Evolutionary conservation across 2,113 vertebrate species (phyloP).

Genomic region (Ia io): DNA sequence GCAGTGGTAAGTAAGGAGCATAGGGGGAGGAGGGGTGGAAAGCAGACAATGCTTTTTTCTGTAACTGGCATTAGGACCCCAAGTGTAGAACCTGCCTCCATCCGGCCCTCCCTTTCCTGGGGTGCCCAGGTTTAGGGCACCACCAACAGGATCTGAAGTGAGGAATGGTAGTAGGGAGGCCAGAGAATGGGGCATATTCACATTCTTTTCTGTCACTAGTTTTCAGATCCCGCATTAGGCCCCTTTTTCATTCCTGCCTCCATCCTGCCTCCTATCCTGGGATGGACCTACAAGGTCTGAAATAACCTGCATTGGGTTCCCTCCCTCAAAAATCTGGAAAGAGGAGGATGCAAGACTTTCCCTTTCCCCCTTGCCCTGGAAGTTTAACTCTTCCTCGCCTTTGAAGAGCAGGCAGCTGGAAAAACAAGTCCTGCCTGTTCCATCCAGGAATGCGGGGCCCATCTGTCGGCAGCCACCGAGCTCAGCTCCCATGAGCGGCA

Average conservation of each 20-base stretch:
- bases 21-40: too few species aligned
- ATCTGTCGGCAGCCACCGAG: slow-evolving; percentile 66
- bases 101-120: background rate
- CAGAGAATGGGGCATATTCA: background rate
- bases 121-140: background rate
- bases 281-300: background rate
- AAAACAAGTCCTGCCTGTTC: slow-evolving; percentile 81
- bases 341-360: background rate
- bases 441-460: slow-evolving; percentile 76
- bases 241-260: background rate
- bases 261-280: background rate
- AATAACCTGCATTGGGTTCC: background rate
- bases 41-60: background rate
- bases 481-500: background rate
- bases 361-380: slow-evolving; percentile 51
- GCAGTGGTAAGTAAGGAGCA: background rate
- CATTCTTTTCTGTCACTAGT: background rate
- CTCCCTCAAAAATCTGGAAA: background rate
- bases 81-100: background rate
- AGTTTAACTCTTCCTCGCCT: slow-evolving; percentile 76
- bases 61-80: background rate
- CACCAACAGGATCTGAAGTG: background rate
- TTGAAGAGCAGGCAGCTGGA: slow-evolving; percentile 79
- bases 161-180: too few species aligned
- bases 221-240: background rate